Conservation (phyloP, 2,113 vertebrate genomes). For the Thalassoma bifasciatum region DNA sequence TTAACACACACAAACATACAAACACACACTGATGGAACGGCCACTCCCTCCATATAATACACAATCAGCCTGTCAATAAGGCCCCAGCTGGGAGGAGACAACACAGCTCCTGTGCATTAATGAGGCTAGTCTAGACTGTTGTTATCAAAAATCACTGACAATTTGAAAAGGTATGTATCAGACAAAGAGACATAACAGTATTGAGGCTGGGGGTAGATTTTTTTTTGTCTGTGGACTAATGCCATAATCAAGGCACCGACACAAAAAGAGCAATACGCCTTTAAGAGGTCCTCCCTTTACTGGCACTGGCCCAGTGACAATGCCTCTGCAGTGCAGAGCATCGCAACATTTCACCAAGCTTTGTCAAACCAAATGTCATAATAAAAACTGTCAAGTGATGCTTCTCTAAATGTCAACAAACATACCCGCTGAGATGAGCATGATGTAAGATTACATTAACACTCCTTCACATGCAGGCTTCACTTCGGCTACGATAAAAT, state of each 20-base stretch:
- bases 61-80: constrained; percentile 37
- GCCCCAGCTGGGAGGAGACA: not conserved
- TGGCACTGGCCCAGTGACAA: constrained; percentile 67
- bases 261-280: constrained; percentile 53
- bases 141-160: not conserved
- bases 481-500: constrained; percentile 2
- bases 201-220: not conserved
- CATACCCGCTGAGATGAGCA: not conserved
- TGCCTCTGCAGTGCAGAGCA: constrained; percentile 77
- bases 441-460: not conserved
- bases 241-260: constrained; percentile 3
- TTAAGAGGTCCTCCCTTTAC: constrained; percentile 72
- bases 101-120: constrained; percentile 7
- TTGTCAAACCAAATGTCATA: not conserved
- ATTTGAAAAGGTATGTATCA: not conserved
- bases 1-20: not conserved
- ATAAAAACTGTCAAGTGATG: not conserved
- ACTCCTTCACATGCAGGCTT: not conserved
- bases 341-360: constrained; percentile 27
- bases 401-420: not conserved
- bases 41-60: constrained; percentile 49
- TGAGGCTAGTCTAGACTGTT: not conserved
- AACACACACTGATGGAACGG: constrained; percentile 15
- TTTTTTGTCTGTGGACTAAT: constrained; percentile 14
- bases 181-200: not conserved